Percentiles rank a stretch among this genome's conserved stretches.
Evolutionary conservation across 2,888 invertebrate genomes (phyloP).

Genomic region (Xanthia togata): DNA sequence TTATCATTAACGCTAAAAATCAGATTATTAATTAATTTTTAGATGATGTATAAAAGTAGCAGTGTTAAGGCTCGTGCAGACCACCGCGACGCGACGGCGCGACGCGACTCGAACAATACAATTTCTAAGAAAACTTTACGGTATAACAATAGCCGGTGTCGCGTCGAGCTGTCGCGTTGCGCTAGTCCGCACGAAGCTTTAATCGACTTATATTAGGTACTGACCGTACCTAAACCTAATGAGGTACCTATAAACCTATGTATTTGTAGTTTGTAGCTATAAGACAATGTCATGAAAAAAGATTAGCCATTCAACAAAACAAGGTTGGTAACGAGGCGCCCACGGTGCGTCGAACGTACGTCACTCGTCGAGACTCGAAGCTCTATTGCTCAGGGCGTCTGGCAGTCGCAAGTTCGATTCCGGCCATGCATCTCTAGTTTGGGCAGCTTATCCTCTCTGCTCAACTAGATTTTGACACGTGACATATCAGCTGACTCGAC

Average conservation of each 20-base stretch:
- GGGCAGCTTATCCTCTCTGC: neutral
- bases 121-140: too few relatives aligned
- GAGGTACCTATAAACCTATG: too few relatives aligned
- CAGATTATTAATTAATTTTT: too few relatives aligned
- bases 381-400: neutral
- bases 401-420: neutral
- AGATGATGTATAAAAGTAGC: neutral
- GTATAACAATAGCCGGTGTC: too few relatives aligned
- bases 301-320: neutral
- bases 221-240: neutral
- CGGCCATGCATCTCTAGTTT: neutral
- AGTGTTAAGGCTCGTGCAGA: too few relatives aligned
- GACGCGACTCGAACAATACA: too few relatives aligned
- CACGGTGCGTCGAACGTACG: neutral
- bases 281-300: neutral
- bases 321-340: neutral
- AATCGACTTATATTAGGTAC: neutral
- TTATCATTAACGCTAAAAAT: neutral
- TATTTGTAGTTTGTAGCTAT: neutral
- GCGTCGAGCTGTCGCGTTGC: too few relatives aligned
- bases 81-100: too few relatives aligned
- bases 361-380: neutral
- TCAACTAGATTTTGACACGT: too few relatives aligned
- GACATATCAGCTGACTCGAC: too few relatives aligned
- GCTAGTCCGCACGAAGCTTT: too few relatives aligned